Evolutionary conservation across 1,140 invertebrate species (phyloP).

Genomic region (Drosophila teissieri): DNA sequence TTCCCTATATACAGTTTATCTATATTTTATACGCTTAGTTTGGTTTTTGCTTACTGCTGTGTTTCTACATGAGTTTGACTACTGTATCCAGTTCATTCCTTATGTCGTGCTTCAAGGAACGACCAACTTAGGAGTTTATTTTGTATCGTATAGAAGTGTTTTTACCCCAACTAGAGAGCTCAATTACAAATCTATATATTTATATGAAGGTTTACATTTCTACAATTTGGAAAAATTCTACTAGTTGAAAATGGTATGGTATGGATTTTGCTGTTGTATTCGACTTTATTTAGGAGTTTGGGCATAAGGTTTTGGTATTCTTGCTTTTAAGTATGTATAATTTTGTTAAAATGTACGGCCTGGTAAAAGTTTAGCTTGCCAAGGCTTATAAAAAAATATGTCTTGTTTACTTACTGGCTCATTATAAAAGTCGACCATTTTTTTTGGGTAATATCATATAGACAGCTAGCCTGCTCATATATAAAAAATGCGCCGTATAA

Average conservation of each 20-base stretch:
- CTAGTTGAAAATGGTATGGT: constrained; percentile 65
- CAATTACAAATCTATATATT: constrained; percentile 50
- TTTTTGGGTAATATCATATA: constrained; percentile 63
- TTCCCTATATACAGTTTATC: constrained; percentile 43
- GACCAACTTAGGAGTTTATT: constrained; percentile 40
- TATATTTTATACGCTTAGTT: constrained; percentile 29
- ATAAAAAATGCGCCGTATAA: constrained; percentile 79
- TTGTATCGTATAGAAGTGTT: constrained; percentile 35
- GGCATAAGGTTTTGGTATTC: constrained; percentile 45
- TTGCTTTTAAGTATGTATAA: constrained; percentile 53
- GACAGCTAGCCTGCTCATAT: constrained; percentile 72
- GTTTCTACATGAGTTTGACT: constrained; percentile 34
- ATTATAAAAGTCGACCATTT: constrained; percentile 77
- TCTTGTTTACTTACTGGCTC: constrained; percentile 77
- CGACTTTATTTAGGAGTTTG: constrained; percentile 27
- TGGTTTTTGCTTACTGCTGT: constrained; percentile 19
- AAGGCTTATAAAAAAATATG: constrained; percentile 79
- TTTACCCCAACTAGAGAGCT: constrained; percentile 30
- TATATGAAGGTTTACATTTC: constrained; percentile 59
- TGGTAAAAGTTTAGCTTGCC: constrained; percentile 74
- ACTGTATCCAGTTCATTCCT: constrained; percentile 10
- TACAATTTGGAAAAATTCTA: constrained; percentile 80
- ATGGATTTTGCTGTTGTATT: constrained; percentile 34
- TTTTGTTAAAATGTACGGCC: constrained; percentile 76
- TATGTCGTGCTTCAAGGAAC: constrained; percentile 12